phyloP scores from a whole-genome alignment of 2,113 vertebrate genomes.

The Rhinopithecus roxellana region DNA sequence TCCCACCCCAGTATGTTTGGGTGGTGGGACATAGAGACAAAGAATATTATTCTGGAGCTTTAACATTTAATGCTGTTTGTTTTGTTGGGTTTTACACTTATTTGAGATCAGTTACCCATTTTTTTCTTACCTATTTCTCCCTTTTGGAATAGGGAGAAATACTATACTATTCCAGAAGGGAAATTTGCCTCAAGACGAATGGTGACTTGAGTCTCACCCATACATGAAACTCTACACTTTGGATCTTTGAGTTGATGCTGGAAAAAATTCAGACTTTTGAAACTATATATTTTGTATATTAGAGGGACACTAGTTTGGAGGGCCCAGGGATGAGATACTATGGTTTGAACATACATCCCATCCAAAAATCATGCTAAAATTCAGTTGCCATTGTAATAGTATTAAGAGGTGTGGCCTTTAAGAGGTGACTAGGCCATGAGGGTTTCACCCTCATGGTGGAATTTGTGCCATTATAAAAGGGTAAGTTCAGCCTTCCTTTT shows the following conservation, averaged over 20 bases:
- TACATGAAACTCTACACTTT: neutral
- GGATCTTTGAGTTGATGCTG: neutral
- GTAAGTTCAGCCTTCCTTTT: rapidly evolving
- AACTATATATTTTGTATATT: neutral
- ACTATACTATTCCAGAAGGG: neutral
- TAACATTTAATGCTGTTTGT: neutral
- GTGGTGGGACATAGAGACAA: neutral
- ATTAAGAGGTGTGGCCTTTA: neutral
- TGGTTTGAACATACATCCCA: neutral
- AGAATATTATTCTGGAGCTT: neutral
- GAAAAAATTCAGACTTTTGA: neutral
- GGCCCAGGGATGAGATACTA: neutral
- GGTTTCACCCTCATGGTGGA: too few species aligned
- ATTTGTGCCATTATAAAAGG: neutral
- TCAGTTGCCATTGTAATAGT: neutral
- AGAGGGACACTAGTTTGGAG: neutral
- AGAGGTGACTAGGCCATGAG: neutral
- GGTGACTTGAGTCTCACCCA: neutral
- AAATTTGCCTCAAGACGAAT: neutral
- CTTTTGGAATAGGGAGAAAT: neutral
- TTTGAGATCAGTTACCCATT: neutral
- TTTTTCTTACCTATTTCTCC: neutral
- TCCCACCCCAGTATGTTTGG: neutral
- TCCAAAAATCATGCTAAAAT: neutral
- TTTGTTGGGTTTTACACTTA: neutral